phyloP scores from a whole-genome alignment of 2,888 invertebrate species.

The Mythimna lalbum region DNA sequence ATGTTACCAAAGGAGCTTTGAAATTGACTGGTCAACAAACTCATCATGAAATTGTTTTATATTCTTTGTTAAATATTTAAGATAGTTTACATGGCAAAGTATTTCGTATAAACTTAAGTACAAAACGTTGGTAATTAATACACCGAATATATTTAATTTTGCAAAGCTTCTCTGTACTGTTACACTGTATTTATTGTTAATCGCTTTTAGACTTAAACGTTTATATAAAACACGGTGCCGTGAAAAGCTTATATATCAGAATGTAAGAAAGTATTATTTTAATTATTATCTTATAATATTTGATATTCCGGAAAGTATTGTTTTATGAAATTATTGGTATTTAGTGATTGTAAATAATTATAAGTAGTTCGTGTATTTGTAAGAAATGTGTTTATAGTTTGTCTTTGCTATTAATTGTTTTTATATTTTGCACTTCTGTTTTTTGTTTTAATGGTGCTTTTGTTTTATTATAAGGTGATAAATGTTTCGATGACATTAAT shows the following conservation, averaged over 20 bases:
- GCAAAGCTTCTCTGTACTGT: too few species aligned
- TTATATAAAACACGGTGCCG: background rate
- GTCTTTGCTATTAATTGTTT: conserved; percentile 44
- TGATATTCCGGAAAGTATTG: conserved; percentile 42
- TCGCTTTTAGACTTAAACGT: background rate
- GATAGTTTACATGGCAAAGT: background rate
- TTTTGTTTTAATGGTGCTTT: conserved; percentile 52
- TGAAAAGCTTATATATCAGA: background rate
- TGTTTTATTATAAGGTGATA: conserved; percentile 59
- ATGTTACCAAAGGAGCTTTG: conserved; percentile 73
- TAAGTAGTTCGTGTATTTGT: conserved; percentile 13
- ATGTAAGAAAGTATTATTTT: conserved; percentile 33
- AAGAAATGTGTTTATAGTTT: conserved; percentile 24
- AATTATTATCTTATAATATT: conserved; percentile 28
- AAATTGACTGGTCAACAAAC: conserved; percentile 45
- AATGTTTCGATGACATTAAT: conserved; percentile 30
- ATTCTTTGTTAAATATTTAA: conserved; percentile 33
- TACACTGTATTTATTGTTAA: background rate
- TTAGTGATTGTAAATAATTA: conserved; percentile 27
- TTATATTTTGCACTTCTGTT: conserved; percentile 54
- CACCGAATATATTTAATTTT: background rate
- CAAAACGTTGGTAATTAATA: background rate
- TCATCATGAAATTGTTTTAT: conserved; percentile 20
- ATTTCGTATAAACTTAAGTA: background rate
- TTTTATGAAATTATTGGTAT: conserved; percentile 30